Base-by-base conservation (phyloP, 1,140 invertebrate genomes). In the Leptopilina boulardi region DNA sequence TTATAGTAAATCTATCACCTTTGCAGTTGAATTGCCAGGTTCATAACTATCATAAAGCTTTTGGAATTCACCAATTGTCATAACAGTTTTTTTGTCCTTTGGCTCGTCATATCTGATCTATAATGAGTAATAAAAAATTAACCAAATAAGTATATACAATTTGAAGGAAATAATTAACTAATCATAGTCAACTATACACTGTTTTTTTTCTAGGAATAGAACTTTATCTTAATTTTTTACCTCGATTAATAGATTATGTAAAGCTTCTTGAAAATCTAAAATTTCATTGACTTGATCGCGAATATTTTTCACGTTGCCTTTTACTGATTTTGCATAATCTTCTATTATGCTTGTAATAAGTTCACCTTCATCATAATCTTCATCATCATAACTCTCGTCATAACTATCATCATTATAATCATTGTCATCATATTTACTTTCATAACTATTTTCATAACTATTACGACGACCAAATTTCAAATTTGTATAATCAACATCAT, bases 21-120 rank as follows among this genome's bases (percentile, higher is more conserved):
- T 72, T 47, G 21, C 34, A 72, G 44, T 72, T 30, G 18, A 51
- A 71, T 59, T 26, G 9, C 21, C 56, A 26, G 56, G 56, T 59
- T 59, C 21, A 26, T 11, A 26, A 13, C 21, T 26, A 13, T 59
- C 56, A 23, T 59, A 59, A 30, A 59, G 5, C 13, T 59, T 26
- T 26, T 59, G 56, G 19, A 59, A 59, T 59, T 26, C 56, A 26
- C 23, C 21, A 59, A 59, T 59, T 11, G 56, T 59, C 21, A 15
- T 59, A 26, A 26, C 56, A 13, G 6, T 59, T 26, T 26, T 10
- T 21, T 59, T 21, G 13, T 26, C 10, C 1, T 23, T 13, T 56
- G 19, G 21, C 4, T 11, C 19, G 6, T 23, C 8, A 26, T 30
- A 11, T 0, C 10, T 56, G 8, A 13, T 21, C 56, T 59, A 18